Conservation (phyloP, 64 coral and sea anemone species). For the Stichodactyla helianthus region DNA sequence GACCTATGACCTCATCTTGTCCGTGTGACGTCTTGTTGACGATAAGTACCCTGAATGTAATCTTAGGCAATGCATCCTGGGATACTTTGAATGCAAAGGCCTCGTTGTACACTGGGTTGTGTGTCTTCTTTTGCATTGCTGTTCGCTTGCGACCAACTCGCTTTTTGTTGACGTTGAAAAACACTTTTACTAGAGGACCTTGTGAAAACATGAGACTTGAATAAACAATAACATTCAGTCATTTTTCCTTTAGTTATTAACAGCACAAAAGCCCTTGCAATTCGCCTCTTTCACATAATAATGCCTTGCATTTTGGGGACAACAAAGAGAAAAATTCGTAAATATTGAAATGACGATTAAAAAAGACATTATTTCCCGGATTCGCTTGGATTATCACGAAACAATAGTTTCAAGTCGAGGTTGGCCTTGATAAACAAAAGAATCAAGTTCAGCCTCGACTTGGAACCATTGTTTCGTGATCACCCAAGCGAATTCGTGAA, state of each 20-base stretch:
- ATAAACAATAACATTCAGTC: background rate
- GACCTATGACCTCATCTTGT: constrained; percentile 80
- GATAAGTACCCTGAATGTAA: constrained; percentile 73
- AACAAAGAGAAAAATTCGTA: too few species aligned
- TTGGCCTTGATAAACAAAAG: too few species aligned
- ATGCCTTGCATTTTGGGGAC: too few species aligned
- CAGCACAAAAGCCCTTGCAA: too few species aligned
- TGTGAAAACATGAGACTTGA: background rate
- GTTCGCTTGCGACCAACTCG: constrained; percentile 88
- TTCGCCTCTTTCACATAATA: too few species aligned
- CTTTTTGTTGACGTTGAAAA: constrained; percentile 77
- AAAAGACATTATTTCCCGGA: too few species aligned
- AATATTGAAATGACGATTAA: background rate
- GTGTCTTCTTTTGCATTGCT: constrained; percentile 76
- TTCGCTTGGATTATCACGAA: too few species aligned
- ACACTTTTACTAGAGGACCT: constrained; percentile 88
- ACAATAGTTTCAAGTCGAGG: too few species aligned
- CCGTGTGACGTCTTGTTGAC: constrained; percentile 91
- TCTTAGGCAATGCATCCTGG: constrained; percentile 65
- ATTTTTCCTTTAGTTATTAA: too few species aligned
- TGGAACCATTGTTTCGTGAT: too few species aligned
- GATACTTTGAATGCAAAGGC: constrained; percentile 97
- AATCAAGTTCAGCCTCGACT: too few species aligned
- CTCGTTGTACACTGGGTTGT: constrained; percentile 95
- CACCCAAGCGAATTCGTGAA: too few species aligned